Conservation (phyloP, 2,888 invertebrate species). For the Lithosia quadra region DNA sequence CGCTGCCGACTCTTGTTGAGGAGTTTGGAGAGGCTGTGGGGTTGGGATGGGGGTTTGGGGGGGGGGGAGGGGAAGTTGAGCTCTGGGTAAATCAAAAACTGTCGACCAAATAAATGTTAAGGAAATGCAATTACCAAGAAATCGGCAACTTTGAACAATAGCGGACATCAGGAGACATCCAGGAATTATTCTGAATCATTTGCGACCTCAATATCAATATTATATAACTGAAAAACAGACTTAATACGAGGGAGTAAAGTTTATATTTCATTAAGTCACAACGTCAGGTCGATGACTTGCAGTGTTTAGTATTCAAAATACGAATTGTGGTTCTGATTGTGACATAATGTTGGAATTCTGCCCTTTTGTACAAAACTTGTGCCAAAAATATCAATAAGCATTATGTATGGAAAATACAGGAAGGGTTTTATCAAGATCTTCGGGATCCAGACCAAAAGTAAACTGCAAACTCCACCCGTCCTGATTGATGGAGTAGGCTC, state of each 20-base stretch:
- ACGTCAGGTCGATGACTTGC: slow-evolving; percentile 43
- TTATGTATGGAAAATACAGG: neutral
- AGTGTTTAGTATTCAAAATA: slow-evolving; percentile 54
- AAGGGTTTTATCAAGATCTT: no score
- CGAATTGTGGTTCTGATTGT: slow-evolving; percentile 54
- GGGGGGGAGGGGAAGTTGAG: no score
- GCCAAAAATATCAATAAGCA: no score
- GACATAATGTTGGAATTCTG: slow-evolving; percentile 22
- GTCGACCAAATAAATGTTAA: neutral
- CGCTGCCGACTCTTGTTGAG: no score
- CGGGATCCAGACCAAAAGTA: no score
- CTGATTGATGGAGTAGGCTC: no score
- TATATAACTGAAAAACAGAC: neutral
- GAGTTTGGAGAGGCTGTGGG: no score
- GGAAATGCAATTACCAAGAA: slow-evolving; percentile 19
- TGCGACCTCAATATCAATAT: slow-evolving; percentile 6
- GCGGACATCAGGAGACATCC: slow-evolving; percentile 34
- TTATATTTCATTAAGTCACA: neutral
- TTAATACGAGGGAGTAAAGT: slow-evolving; percentile 13
- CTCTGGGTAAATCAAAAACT: no score
- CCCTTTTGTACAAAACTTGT: neutral
- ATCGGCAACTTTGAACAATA: slow-evolving; percentile 36
- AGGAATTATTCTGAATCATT: slow-evolving; percentile 53
- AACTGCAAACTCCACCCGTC: no score
- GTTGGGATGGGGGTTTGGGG: no score